phyloP scores from a whole-genome alignment of 2,113 vertebrate species.

The Platichthys stellatus region DNA sequence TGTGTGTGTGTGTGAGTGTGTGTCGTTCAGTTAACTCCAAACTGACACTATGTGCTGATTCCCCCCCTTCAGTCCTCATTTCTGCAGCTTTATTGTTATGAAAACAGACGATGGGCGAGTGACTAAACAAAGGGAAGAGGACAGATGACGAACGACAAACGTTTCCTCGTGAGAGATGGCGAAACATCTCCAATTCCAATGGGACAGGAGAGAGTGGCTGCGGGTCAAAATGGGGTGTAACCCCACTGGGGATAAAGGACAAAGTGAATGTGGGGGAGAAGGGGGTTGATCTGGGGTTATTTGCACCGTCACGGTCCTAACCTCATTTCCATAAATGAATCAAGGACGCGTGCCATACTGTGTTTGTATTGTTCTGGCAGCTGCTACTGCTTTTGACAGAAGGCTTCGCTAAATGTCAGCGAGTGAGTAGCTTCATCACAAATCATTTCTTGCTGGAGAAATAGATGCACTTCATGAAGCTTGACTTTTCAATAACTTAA shows the following conservation, averaged over 20 bases:
- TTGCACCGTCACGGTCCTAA: conserved; percentile 57
- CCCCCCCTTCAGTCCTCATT: conserved; percentile 50
- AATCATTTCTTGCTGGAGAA: conserved; percentile 3
- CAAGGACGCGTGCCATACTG: conserved; percentile 71
- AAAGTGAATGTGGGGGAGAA: conserved; percentile 20
- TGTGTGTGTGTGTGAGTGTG: no score
- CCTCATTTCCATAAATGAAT: conserved; percentile 74
- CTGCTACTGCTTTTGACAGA: conserved; percentile 56
- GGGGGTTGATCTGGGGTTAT: conserved; percentile 37
- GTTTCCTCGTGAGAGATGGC: conserved; percentile 59
- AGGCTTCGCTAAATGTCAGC: not conserved
- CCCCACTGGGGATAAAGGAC: conserved; percentile 33
- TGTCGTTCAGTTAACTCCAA: conserved; percentile 23
- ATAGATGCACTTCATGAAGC: not conserved
- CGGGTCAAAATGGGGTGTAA: conserved; percentile 58
- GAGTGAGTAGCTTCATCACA: conserved; percentile 1
- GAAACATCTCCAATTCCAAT: conserved; percentile 66
- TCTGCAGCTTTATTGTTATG: conserved; percentile 60
- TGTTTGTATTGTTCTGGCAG: conserved; percentile 52
- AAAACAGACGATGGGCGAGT: conserved; percentile 52
- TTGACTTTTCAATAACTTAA: not conserved
- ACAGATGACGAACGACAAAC: conserved; percentile 68
- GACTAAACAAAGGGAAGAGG: conserved; percentile 42
- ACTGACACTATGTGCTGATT: not conserved
- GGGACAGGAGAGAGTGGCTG: conserved; percentile 50